Base-by-base conservation (phyloP, 2,797 vertebrate species). In the Catostomus latipinnis region DNA sequence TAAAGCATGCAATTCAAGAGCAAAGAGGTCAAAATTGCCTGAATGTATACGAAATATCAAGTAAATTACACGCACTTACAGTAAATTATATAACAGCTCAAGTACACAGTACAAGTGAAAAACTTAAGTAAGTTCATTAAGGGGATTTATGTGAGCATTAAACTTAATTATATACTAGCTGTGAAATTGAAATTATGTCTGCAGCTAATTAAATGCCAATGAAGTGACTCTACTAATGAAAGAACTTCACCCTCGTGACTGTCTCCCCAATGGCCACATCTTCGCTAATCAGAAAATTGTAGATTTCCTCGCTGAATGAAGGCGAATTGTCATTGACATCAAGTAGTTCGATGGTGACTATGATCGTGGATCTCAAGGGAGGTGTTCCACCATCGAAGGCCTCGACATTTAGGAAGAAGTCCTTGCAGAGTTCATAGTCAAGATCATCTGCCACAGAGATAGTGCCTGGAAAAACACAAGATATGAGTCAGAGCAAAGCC, bases 311-410 rank as follows among this genome's bases (percentile, higher is more conserved):
- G 86, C 93, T 97, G 85, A 99, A 99, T 65, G 92, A 86, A 0
- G 98, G 98, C 10, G 93, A 92, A 8, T 99, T 98, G 88, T 99
- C 97, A 7, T 99, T 99, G 87, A 99, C 93, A 52, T 99, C 98
- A 2, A 97, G 97, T 12, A 99, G 93, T 2, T 97, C 96, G 43
- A 99, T 91, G 85, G 92, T 97, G 74, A 98, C 95, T n/a, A 96
- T 96, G 5, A 95, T 96, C 34, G 97, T 94, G 0, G 96, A 93
- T 81, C 96, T 98, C 18, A 99, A 88, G 0, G 98, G 96, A 65
- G 97, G 96, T 0, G 91, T 93, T 66, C 98, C 98, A 58, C 94
- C 96, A 75, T 99, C 98, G 78, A 94, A 94, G 76, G 98, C 98
- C 88, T 98, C 96, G 0, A 99, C 88, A 0, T 96, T 96, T 76